Conservation (phyloP, 1,140 invertebrate genomes). For the Trichogramma pretiosum region DNA sequence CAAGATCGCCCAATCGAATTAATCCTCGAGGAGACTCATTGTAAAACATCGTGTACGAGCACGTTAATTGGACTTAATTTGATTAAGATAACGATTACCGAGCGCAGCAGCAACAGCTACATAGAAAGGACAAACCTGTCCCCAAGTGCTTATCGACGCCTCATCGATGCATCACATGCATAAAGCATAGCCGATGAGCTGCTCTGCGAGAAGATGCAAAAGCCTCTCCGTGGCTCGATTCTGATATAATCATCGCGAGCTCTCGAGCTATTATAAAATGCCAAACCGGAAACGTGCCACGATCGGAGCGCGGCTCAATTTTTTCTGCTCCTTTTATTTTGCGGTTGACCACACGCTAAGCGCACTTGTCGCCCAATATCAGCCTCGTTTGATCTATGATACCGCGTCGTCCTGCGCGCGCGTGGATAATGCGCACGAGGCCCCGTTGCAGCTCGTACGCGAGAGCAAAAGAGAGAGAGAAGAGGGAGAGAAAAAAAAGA, state of each 20-base stretch:
- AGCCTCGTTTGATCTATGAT: constrained; percentile 8
- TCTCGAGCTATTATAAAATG: too few species aligned
- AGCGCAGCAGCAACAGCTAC: neutral
- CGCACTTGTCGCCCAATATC: constrained; percentile 20
- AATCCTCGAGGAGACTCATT: constrained; percentile 13
- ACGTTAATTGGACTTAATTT: constrained; percentile 21
- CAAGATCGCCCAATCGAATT: constrained; percentile 1
- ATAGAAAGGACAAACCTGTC: constrained; percentile 14
- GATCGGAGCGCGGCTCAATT: constrained; percentile 13
- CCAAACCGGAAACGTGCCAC: constrained; percentile 18
- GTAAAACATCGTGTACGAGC: constrained; percentile 20
- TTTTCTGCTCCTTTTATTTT: constrained; percentile 4
- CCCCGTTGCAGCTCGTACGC: too few species aligned
- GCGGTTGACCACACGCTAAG: constrained; percentile 10
- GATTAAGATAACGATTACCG: constrained; percentile 19
- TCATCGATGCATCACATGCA: constrained; percentile 12
- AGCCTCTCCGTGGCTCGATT: neutral
- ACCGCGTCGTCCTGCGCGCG: neutral
- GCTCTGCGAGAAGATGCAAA: neutral
- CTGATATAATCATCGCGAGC: too few species aligned
- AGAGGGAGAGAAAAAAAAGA: too few species aligned
- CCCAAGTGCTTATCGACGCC: constrained; percentile 15
- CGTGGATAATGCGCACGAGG: too few species aligned
- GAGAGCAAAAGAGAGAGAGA: too few species aligned
- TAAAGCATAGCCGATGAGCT: neutral